Evolutionary conservation across 1,140 invertebrate species (phyloP), one percentile per base, ranked within the genome.

Genomic region (Dryas iulia): DNA sequence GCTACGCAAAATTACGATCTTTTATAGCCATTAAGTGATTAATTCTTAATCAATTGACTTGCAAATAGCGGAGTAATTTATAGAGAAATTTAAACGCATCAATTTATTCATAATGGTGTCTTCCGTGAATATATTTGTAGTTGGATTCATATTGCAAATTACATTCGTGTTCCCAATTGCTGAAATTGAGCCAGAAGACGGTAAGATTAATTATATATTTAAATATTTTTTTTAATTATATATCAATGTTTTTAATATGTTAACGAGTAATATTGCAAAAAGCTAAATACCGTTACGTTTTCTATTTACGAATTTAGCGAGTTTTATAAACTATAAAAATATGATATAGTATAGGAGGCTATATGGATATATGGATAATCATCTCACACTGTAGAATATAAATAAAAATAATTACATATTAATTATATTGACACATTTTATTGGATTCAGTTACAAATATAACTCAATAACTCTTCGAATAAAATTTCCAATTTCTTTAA

Each of bases 141-240:
- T 89, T 71, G 77, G 82, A 76, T 66, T 89, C 63, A 68, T 89
- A 79, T 86, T 89, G 54, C 76, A 79, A 77, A 77, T 86, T 67
- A 73, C 78, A 59, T 81, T 76, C 59, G 89, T 86, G 72, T 83
- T 82, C 28, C 82, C 86, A 60, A 81, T 84, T 33, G 73, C 84
- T 75, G 87, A 89, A 81, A 80, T 83, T 73, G 87, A 83, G 66
- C 67, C 79, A 30, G 86, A 87, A 71, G 85, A 91, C 71, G 89
- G 89, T 91, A 76, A 89, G 89, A 68, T 74, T 31, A 62, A 58
- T 21, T 56, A 62, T 10, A 47, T 30, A 12, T n/a, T 21, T 7
- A 21, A 25, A 1, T 61, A 24, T 25, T 33, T 61, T 56, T 33
- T 52, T 31, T 57, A 3, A 25, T 24, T 26, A 35, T n/a, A 14